Conservation (phyloP, 2,797 vertebrate genomes). For the Pseudochirops corinnae region DNA sequence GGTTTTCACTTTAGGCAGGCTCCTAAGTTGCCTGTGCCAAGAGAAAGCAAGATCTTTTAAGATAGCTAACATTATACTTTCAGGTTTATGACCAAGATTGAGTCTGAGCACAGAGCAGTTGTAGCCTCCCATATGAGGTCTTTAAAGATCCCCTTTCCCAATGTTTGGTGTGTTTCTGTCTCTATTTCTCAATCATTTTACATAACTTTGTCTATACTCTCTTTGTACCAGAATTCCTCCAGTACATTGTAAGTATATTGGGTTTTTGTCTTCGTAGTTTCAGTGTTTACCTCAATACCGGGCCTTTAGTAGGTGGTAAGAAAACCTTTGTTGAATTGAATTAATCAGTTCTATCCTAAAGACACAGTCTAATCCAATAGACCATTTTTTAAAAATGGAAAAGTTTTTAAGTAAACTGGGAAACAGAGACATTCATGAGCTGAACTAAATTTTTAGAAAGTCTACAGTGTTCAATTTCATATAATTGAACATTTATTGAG, state of each 20-base stretch:
- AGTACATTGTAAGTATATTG: background rate
- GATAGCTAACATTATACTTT: background rate
- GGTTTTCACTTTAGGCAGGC: background rate
- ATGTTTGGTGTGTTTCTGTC: background rate
- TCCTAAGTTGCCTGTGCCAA: background rate
- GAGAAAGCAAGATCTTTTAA: background rate
- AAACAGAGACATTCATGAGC: background rate
- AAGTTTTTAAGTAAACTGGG: background rate
- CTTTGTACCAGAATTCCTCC: background rate
- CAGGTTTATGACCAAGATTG: background rate
- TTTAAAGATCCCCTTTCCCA: background rate
- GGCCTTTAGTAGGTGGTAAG: background rate
- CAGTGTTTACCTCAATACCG: background rate
- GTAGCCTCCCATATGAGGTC: background rate
- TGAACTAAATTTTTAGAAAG: background rate
- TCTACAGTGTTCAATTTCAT: background rate
- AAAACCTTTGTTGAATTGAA: background rate
- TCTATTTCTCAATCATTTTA: background rate
- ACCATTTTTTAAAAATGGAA: background rate
- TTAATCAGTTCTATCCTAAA: background rate
- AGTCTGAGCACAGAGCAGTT: background rate
- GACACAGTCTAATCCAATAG: background rate
- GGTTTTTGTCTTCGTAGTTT: background rate
- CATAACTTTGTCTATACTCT: background rate
- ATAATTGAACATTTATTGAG: background rate